Evolutionary conservation across 2,888 invertebrate genomes (phyloP).

Genomic region (Hypomecis punctinalis): DNA sequence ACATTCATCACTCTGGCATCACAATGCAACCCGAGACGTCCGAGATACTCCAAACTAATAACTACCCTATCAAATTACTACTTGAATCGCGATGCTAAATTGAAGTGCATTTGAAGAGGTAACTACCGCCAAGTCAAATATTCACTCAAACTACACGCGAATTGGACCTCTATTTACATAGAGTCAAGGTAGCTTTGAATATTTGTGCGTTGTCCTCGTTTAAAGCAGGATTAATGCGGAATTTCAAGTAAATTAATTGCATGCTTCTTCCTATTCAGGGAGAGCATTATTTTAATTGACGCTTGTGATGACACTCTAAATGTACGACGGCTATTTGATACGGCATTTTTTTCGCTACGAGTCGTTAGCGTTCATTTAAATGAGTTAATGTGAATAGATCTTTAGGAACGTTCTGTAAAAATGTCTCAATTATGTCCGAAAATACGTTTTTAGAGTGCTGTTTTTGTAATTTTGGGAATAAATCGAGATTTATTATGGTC

Average conservation of each 20-base stretch:
- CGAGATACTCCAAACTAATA: conserved; percentile 22
- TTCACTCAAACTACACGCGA: conserved; percentile 22
- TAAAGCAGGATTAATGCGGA: conserved; percentile 59
- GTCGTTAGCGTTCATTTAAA: conserved; percentile 29
- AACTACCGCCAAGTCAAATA: conserved; percentile 15
- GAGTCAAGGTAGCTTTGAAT: conserved; percentile 14
- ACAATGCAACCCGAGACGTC: conserved; percentile 16
- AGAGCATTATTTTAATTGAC: conserved; percentile 60
- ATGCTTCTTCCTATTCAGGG: conserved; percentile 54
- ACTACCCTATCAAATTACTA: conserved; percentile 30
- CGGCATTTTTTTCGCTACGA: conserved; percentile 29
- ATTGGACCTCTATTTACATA: conserved; percentile 16
- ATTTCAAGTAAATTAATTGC: conserved; percentile 65
- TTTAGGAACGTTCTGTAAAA: conserved; percentile 9
- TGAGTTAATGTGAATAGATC: conserved; percentile 22
- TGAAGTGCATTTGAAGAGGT: conserved; percentile 40
- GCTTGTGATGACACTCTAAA: conserved; percentile 51
- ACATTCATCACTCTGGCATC: conserved; percentile 19
- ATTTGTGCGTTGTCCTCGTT: conserved; percentile 20
- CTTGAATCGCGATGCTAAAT: conserved; percentile 36
- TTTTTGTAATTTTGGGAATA: conserved; percentile 1
- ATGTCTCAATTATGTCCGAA: conserved; percentile 8
- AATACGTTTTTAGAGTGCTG: conserved; percentile 1
- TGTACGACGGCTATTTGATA: conserved; percentile 41
- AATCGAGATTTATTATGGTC: neutral